Percentiles rank a stretch among this genome's conserved stretches.
phyloP scores from a whole-genome alignment of 53 echinoderm and acorn worm species.

The Mesocentrotus franciscanus region DNA sequence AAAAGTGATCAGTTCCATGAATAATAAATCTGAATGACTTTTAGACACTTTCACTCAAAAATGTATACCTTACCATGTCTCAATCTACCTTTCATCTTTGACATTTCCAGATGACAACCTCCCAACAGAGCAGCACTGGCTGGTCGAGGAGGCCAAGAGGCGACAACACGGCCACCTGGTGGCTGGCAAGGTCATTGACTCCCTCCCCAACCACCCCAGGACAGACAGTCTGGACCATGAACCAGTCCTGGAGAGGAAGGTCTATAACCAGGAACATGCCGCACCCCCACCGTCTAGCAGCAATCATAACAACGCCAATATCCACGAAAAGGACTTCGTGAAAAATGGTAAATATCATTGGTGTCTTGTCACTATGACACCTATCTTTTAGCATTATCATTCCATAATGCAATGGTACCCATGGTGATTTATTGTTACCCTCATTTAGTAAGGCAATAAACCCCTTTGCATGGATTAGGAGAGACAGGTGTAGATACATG shows the following conservation, averaged over 20 bases:
- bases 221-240: conserved; percentile 75
- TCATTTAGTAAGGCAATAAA: too few species aligned
- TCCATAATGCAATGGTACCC: too few species aligned
- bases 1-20: too few species aligned
- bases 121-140: conserved; percentile 81
- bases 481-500: too few species aligned
- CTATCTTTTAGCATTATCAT: too few species aligned
- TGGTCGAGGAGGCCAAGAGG: conserved; percentile 95
- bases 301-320: conserved; percentile 25
- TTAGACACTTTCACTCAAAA: neutral
- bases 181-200: neutral
- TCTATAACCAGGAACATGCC: conserved; percentile 59
- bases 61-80: neutral
- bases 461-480: too few species aligned
- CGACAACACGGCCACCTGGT: conserved; percentile 66
- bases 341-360: neutral
- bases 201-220: conserved; percentile 50
- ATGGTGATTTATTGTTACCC: too few species aligned
- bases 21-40: too few species aligned
- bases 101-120: conserved; percentile 66
- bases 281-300: conserved; percentile 55
- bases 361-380: neutral
- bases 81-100: neutral
- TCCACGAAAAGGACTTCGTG: conserved; percentile 42
- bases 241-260: conserved; percentile 78